Percentiles rank a stretch among this genome's conserved stretches.
Conservation (phyloP, 2,113 vertebrate species). For the Albula glossodonta region DNA sequence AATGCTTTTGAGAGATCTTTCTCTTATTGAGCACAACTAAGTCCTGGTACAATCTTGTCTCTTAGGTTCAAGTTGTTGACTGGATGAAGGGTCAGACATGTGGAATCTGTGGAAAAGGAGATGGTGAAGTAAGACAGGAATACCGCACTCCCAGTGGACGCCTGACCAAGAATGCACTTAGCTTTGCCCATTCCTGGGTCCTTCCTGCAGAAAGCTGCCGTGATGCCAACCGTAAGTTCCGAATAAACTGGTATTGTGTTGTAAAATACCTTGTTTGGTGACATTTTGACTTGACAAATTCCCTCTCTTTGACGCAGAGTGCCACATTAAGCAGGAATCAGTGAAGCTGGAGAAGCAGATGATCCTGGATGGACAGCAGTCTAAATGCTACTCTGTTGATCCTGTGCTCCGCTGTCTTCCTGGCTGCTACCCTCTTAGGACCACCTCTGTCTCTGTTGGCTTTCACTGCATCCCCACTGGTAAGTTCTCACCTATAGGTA, state of each 20-base stretch:
- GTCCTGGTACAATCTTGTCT: constrained; percentile 4
- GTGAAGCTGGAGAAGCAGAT: constrained; percentile 66
- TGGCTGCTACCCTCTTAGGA: constrained; percentile 60
- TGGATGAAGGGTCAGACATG: constrained; percentile 79
- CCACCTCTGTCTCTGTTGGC: constrained; percentile 53
- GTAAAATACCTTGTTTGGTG: neutral
- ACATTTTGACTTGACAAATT: neutral
- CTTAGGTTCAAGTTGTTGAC: constrained; percentile 70
- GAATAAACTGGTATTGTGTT: neutral
- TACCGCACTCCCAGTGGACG: constrained; percentile 66
- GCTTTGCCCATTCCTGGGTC: constrained; percentile 77
- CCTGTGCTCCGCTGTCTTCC: constrained; percentile 67
- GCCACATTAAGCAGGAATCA: constrained; percentile 61
- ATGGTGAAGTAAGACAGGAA: constrained; percentile 72
- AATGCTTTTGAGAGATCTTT: neutral
- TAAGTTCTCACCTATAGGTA: constrained; percentile 48
- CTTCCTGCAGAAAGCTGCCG: constrained; percentile 66
- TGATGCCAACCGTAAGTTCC: constrained; percentile 47
- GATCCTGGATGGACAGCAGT: constrained; percentile 47
- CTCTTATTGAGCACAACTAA: neutral
- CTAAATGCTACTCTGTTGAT: constrained; percentile 71
- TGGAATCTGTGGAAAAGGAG: constrained; percentile 76
- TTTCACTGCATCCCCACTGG: constrained; percentile 68
- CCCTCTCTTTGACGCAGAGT: constrained; percentile 53
- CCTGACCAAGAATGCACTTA: constrained; percentile 60